Evolutionary conservation across 2,797 vertebrate species (phyloP), one percentile per base, ranked within the genome.

Genomic region (Carapus acus): DNA sequence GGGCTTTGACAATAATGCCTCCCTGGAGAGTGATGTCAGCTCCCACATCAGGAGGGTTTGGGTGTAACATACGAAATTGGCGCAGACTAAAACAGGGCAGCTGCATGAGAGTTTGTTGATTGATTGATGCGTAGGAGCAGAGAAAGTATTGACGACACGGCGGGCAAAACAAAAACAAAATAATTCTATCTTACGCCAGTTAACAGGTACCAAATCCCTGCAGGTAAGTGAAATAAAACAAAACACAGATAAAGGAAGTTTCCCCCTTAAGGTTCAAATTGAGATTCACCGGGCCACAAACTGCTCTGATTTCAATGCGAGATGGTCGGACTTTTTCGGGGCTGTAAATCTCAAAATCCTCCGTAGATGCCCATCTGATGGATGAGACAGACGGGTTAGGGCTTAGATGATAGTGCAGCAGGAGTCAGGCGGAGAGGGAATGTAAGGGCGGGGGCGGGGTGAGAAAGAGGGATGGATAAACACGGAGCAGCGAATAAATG

Each of bases 401-500:
- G 53, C 51, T 69, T 19, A 71, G 58, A 66, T 67, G 62, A 67
- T 17, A 36, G 45, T 18, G 56, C 37, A 63, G 58, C 45, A 65
- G 59, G 60, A 69, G 73, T 78, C 74, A 73, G 46, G 23, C 14
- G 18, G 46, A 37, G 19, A 5, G 27, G 9, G 9, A 9, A 27
- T 5, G 24, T 9, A 27, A 46, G 21, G 17, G 33, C 23, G 18
- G 11, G 24, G 54, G 53, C 46, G 41, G 47, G 43, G 57, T 58
- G 58, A 44, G 2, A 63, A 50, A 43, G 41, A 36, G 34, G 22
- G 22, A 49, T 14, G n/a, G 19, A 50, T 58, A 67, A 63, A 74
- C 27, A 50, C 39, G 4, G 54, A 73, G 69, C 55, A 44, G 73
- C 64, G 74, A 72, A 81, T 67, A 65, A 73, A 82, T 67, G 71